A percentile compares a stretch with the other conserved stretches of the same genome.
Conservation (phyloP, 2,797 vertebrate genomes). For the Anas acuta region DNA sequence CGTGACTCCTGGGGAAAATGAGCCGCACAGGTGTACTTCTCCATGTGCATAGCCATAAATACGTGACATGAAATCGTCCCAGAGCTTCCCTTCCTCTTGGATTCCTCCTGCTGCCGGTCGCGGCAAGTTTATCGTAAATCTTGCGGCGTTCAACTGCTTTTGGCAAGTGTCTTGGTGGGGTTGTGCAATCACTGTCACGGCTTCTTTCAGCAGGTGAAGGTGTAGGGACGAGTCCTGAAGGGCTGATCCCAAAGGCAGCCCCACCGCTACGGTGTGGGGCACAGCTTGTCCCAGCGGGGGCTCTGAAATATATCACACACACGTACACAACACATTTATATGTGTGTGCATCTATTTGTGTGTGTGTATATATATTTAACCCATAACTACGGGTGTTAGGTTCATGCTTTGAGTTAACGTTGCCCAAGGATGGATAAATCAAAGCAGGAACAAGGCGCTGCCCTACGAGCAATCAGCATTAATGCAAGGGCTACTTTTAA, state of each 20-base stretch:
- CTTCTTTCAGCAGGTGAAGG: background rate
- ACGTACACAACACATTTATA: too few species aligned
- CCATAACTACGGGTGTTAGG: rapidly evolving
- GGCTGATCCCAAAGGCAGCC: background rate
- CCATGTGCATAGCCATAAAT: too few species aligned
- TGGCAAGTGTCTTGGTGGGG: background rate
- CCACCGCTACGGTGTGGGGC: rapidly evolving
- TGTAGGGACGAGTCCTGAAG: background rate
- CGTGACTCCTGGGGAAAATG: background rate
- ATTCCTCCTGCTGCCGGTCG: background rate
- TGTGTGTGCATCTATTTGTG: too few species aligned
- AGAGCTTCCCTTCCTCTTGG: background rate
- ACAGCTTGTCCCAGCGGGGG: rapidly evolving
- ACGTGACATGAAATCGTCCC: background rate
- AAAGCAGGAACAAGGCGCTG: rapidly evolving
- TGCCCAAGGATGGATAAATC: background rate
- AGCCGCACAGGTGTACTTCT: rapidly evolving
- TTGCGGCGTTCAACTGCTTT: rapidly evolving
- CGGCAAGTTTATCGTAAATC: background rate
- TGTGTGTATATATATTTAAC: background rate
- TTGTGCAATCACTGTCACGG: background rate
- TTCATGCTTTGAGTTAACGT: background rate
- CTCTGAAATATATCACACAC: background rate
- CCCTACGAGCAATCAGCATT: background rate
- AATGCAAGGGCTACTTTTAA: background rate